These are phyloP conservation scores for Coecobrya sp. DNA, from an alignment of 2,888 invertebrate species.

Conservation along the genomic window DNA sequence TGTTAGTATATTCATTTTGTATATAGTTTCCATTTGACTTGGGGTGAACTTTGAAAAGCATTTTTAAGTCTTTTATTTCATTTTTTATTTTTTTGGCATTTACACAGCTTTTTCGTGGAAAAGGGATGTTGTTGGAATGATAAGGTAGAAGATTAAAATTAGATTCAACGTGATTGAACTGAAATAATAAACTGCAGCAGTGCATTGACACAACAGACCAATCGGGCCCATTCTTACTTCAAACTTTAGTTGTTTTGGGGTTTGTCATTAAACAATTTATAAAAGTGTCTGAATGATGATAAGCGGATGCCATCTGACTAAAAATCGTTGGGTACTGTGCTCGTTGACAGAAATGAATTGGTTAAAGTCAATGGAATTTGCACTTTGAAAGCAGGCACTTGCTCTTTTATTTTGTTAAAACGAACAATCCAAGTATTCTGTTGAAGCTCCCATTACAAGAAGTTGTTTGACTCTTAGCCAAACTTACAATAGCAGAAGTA, in stretches of 20 bases:
- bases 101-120: constrained; percentile 37
- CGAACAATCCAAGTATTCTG: too few relatives aligned
- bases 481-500: neutral
- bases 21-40: constrained; percentile 68
- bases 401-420: too few relatives aligned
- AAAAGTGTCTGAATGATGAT: too few relatives aligned
- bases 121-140: constrained; percentile 29
- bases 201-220: constrained; percentile 6
- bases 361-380: neutral
- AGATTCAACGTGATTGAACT: constrained; percentile 1
- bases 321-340: too few relatives aligned
- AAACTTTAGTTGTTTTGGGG: neutral
- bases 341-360: neutral
- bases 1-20: neutral
- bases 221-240: neutral
- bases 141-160: neutral
- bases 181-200: constrained; percentile 7
- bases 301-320: too few relatives aligned
- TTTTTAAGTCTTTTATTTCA: constrained; percentile 1
- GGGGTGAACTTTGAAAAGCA: constrained; percentile 48
- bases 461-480: constrained; percentile 7
- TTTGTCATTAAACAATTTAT: constrained; percentile 17
- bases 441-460: neutral
- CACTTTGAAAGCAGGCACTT: too few relatives aligned
- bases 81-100: constrained; percentile 55